These are phyloP conservation scores for Callitettix versicolor DNA, from an alignment of 1,140 invertebrate genomes.

Conservation along the genomic window DNA sequence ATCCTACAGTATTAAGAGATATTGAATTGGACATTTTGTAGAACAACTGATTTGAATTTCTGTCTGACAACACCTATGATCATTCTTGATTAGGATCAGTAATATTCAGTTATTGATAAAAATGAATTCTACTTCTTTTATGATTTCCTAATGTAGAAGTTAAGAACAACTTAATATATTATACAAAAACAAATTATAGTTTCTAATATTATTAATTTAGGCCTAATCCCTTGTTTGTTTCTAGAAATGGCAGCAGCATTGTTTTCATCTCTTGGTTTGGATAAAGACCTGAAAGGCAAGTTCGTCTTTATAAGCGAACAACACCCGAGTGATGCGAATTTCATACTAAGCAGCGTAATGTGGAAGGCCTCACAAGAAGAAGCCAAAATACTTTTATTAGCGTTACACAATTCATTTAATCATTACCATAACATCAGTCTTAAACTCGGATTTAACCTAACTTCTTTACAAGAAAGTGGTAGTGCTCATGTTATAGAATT, in stretches of 20 bases:
- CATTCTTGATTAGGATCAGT: too few relatives aligned
- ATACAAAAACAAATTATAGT: too few relatives aligned
- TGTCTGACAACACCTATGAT: too few relatives aligned
- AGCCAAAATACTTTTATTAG: background rate
- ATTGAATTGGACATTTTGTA: too few relatives aligned
- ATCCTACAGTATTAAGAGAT: too few relatives aligned
- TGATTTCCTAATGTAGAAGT: too few relatives aligned
- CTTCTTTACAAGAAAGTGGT: background rate
- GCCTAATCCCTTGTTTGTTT: too few relatives aligned
- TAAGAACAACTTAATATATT: too few relatives aligned
- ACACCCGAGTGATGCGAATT: background rate
- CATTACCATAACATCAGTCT: constrained; percentile 1
- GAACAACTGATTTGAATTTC: too few relatives aligned
- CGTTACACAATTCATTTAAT: background rate
- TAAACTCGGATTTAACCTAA: constrained; percentile 3
- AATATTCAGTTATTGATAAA: too few relatives aligned
- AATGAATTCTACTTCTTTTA: too few relatives aligned
- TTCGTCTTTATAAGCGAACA: background rate
- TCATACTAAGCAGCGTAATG: background rate
- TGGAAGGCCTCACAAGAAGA: background rate
- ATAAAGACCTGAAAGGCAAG: background rate
- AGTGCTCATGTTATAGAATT: background rate
- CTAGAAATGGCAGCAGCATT: background rate
- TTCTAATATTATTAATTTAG: too few relatives aligned
- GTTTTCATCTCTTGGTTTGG: background rate